These are phyloP conservation scores for Hapalemur alaotrensis DNA, from an alignment of 2,797 vertebrate species.

Conservation along the genomic window DNA sequence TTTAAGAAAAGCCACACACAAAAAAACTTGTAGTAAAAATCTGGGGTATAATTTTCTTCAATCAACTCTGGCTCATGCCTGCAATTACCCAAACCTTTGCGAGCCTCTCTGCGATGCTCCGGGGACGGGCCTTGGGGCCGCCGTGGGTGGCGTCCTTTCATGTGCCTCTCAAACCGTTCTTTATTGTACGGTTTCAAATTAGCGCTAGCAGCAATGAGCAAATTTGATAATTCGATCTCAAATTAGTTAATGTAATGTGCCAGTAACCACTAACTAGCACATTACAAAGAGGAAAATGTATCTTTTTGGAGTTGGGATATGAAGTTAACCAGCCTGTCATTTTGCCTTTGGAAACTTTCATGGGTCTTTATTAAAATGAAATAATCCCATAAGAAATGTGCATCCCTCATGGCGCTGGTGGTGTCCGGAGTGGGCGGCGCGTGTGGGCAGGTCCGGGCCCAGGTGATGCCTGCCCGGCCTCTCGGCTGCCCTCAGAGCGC, in stretches of 20 bases:
- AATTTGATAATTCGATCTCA: slow-evolving; percentile 94
- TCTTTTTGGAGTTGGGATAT: slow-evolving; percentile 80
- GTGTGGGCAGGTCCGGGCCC: rapidly evolving
- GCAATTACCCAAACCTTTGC: slow-evolving; percentile 93
- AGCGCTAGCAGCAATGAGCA: slow-evolving; percentile 92
- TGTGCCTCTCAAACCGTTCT: slow-evolving; percentile 88
- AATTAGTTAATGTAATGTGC: slow-evolving; percentile 90
- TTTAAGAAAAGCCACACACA: slow-evolving; percentile 82
- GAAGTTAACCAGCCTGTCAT: slow-evolving; percentile 82
- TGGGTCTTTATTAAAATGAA: slow-evolving; percentile 74
- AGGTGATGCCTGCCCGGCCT: rapidly evolving
- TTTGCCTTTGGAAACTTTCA: slow-evolving; percentile 71
- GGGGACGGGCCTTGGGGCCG: slow-evolving; percentile 85
- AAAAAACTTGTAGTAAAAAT: slow-evolving; percentile 83
- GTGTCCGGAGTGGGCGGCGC: neutral
- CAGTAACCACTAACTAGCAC: slow-evolving; percentile 85
- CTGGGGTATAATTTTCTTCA: slow-evolving; percentile 96
- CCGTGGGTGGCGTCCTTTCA: slow-evolving; percentile 90
- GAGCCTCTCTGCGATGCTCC: slow-evolving; percentile 86
- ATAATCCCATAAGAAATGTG: slow-evolving; percentile 20
- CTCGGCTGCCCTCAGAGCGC: neutral
- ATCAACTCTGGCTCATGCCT: slow-evolving; percentile 94
- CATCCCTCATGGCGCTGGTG: neutral
- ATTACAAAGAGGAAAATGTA: slow-evolving; percentile 81
- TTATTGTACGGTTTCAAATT: slow-evolving; percentile 91